Evolutionary conservation across 2,888 invertebrate genomes (phyloP), one percentile per base, ranked within the genome.

Genomic region (Nomada fucata): DNA sequence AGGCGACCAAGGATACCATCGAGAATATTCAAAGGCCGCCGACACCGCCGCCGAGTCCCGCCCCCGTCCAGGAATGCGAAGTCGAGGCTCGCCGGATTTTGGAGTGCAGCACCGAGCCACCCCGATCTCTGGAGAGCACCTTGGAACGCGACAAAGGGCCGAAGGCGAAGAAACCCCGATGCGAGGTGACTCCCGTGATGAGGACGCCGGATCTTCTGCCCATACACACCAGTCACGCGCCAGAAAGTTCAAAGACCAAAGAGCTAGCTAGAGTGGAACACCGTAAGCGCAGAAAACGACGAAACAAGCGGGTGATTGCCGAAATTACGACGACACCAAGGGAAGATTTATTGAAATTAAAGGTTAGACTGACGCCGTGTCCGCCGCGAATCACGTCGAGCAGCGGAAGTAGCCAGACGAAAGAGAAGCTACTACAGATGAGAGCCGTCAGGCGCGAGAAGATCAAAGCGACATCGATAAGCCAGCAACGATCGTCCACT

Each of bases 41-140:
- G 10, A 92, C 92, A 0, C 92, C 92, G 10, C 92, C 92, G 10
- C 92, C 92, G 4, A 92, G 92, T 82, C 92, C 92, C 1, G 92
- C 92, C 52, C 90, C 90, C 0, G 87, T 83, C 26, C 85, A 84
- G 77, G 84, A 88, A 70, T 78, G 74, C 74, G 84, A 88, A 18
- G 74, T 63, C 67, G 71, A 89, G 76, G 79, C 75, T 57, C 75
- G 76, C 11, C 78, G 61, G 44, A 85, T 80, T 36, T 69, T 80
- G n/a, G 85, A 80, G 36, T 72, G 61, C 63, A 71, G 13, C 50
- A 59, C 20, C 53, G 83, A 86, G 9, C 42, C 85, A 18, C 59
- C 80, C 2, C 86, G 81, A 15, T 61, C 73, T 7, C 65, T 85
- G 69, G 89, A 88, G 20, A 71, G 79, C 36, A 79, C 50, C 61